Percentiles rank a stretch among this genome's conserved stretches.
phyloP scores from a whole-genome alignment of 92 coral and sea anemone species.

The Epizoanthus illoricatus region DNA sequence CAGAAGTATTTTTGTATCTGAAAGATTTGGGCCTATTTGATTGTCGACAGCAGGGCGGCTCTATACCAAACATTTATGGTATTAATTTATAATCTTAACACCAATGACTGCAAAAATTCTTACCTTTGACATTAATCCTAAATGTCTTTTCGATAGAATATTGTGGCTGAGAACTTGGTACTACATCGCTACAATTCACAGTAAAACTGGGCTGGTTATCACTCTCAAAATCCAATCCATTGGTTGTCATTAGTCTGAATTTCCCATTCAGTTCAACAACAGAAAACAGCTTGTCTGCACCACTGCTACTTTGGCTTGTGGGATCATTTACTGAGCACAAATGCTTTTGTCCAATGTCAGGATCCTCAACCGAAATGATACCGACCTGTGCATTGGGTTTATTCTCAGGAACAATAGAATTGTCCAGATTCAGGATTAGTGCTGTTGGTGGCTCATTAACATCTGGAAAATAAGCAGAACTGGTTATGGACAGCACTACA shows the following conservation, averaged over 20 bases:
- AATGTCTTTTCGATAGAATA: slow-evolving; percentile 51
- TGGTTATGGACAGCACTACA: background rate
- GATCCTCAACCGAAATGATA: slow-evolving; percentile 65
- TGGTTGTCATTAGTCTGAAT: slow-evolving; percentile 58
- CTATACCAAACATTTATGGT: no score
- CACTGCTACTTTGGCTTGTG: slow-evolving; percentile 1
- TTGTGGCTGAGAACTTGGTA: slow-evolving; percentile 38
- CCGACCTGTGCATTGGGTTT: slow-evolving; percentile 66
- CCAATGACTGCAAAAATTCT: background rate
- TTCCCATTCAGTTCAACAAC: slow-evolving; percentile 32
- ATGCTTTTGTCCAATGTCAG: slow-evolving; percentile 78
- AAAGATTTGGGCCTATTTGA: no score
- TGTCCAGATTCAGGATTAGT: slow-evolving; percentile 44
- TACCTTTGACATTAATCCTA: slow-evolving; percentile 64
- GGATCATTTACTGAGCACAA: slow-evolving; percentile 60
- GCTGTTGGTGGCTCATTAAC: slow-evolving; percentile 76
- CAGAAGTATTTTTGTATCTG: no score
- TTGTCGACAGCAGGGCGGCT: no score
- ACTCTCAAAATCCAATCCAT: slow-evolving; percentile 67
- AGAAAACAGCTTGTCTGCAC: slow-evolving; percentile 47
- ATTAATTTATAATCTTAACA: background rate
- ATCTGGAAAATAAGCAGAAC: slow-evolving; percentile 51
- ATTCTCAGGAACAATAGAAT: slow-evolving; percentile 62
- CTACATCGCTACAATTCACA: slow-evolving; percentile 68
- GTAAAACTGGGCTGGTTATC: slow-evolving; percentile 38